phyloP scores from a whole-genome alignment of 2,797 vertebrate species.

The Cichlasoma orientale region DNA sequence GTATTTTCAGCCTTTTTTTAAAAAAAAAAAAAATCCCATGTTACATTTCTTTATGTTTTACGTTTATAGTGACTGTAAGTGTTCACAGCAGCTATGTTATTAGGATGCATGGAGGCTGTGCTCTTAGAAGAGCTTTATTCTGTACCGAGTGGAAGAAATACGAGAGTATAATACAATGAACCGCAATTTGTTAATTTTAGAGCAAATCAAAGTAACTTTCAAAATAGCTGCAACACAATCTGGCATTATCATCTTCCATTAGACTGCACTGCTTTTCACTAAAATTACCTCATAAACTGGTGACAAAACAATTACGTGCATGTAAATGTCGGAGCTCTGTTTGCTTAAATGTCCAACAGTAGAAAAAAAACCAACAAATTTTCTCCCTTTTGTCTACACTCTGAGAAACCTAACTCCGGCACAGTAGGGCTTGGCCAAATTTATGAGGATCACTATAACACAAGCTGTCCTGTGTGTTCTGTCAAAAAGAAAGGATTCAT shows the following conservation, averaged over 20 bases:
- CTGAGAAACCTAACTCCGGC: constrained; percentile 5
- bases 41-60: not conserved
- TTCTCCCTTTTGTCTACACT: constrained; percentile 25
- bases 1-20: not conserved
- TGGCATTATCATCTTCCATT: not conserved
- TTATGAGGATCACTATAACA: constrained; percentile 59
- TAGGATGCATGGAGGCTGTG: no score
- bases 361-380: not conserved
- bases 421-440: constrained; percentile 35
- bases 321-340: not conserved
- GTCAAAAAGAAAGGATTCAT: constrained; percentile 69
- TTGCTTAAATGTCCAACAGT: not conserved
- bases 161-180: not conserved
- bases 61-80: not conserved
- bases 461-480: constrained; percentile 38
- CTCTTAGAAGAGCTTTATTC: not conserved
- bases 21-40: no score
- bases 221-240: not conserved
- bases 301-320: not conserved
- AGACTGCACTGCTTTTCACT: not conserved
- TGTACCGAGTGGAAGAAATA: not conserved
- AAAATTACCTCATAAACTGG: not conserved
- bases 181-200: not conserved
- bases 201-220: not conserved
- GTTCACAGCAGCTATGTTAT: no score